A percentile compares a stretch with the other conserved stretches of the same genome.
Evolutionary conservation across 1,140 invertebrate genomes (phyloP).

Genomic region (Procambarus virginalis): DNA sequence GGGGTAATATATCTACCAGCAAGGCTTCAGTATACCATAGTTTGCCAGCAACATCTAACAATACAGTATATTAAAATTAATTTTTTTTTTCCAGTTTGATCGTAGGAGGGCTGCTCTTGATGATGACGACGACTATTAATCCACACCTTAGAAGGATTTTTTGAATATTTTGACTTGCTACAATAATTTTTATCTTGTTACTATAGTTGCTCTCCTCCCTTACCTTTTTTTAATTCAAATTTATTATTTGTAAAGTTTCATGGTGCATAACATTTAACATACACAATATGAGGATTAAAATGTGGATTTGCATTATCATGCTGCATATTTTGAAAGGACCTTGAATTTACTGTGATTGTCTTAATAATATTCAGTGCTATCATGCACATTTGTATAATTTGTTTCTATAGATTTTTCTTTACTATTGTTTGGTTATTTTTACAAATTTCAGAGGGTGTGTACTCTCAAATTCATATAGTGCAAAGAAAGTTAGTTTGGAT

Average conservation of each 20-base stretch:
- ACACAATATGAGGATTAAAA: neutral
- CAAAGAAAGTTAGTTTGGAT: no score
- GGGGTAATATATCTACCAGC: no score
- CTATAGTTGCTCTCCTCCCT: neutral
- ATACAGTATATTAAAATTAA: conserved; percentile 7
- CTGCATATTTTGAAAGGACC: no score
- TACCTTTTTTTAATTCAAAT: neutral
- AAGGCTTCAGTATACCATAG: no score
- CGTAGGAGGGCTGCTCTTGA: conserved; percentile 87
- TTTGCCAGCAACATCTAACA: no score
- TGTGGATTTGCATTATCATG: no score
- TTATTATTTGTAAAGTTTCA: neutral
- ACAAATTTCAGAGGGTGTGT: no score
- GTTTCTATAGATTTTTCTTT: neutral
- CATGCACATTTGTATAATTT: neutral
- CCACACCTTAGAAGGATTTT: neutral
- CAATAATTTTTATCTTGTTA: neutral
- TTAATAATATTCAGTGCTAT: neutral
- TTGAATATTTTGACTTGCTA: neutral
- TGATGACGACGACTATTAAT: conserved; percentile 74
- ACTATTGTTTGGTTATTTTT: no score
- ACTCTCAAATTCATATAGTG: no score
- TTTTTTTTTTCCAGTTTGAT: conserved; percentile 80
- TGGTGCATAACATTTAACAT: neutral
- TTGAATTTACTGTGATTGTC: no score